Percentiles rank a stretch among this genome's conserved stretches.
phyloP scores from a whole-genome alignment of 2,888 invertebrate species.

The Dasypolia templi region DNA sequence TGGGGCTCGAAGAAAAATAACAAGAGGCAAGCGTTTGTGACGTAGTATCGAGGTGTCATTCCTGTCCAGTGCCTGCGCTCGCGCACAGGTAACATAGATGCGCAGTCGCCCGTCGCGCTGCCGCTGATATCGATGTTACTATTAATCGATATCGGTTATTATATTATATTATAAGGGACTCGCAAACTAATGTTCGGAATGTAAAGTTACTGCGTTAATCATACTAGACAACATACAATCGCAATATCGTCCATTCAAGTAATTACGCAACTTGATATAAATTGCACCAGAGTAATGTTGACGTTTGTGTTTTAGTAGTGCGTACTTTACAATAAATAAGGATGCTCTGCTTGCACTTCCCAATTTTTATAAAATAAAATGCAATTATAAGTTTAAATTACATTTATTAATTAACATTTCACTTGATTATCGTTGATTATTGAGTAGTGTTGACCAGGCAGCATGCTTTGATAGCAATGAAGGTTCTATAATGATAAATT shows the following conservation, averaged over 20 bases:
- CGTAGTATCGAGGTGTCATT: constrained; percentile 78
- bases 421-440: constrained; percentile 9
- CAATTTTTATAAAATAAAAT: constrained; percentile 15
- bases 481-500: constrained; percentile 23
- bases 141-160: constrained; percentile 61
- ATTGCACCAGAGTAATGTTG: constrained; percentile 39
- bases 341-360: constrained; percentile 27
- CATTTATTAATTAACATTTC: constrained; percentile 22
- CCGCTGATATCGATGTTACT: constrained; percentile 57
- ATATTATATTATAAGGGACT: constrained; percentile 57
- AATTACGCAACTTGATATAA: constrained; percentile 40
- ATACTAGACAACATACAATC: constrained; percentile 44
- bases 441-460: constrained; percentile 38
- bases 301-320: constrained; percentile 32
- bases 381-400: constrained; percentile 36
- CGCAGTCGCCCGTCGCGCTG: constrained; percentile 57
- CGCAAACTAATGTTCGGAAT: constrained; percentile 59
- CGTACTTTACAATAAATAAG: constrained; percentile 39
- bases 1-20: constrained; percentile 90
- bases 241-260: constrained; percentile 51
- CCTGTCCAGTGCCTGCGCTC: constrained; percentile 67
- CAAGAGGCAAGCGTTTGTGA: constrained; percentile 76
- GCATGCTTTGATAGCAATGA: constrained; percentile 45
- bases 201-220: constrained; percentile 43
- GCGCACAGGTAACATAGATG: constrained; percentile 71